phyloP scores from a whole-genome alignment of 2,888 invertebrate species.

The Kryphioiulus occultus region DNA sequence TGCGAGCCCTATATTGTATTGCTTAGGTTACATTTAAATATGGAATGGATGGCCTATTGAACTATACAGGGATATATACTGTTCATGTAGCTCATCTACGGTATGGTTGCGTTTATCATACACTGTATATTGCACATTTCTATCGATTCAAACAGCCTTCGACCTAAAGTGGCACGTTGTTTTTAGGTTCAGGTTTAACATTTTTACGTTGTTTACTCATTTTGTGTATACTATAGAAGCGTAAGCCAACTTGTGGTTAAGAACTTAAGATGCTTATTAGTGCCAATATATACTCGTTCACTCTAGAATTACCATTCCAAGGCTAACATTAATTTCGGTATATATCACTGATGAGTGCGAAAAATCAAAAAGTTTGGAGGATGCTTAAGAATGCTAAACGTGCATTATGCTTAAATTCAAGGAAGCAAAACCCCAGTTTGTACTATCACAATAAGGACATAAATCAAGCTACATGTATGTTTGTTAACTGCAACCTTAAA shows the following conservation, averaged over 20 bases:
- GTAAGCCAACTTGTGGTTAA: no score
- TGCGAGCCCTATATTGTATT: background rate
- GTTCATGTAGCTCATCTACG: background rate
- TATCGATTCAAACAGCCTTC: background rate
- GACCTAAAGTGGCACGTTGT: background rate
- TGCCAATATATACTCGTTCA: background rate
- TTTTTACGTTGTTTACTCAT: background rate
- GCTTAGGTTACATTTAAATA: conserved; percentile 3
- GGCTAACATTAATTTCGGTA: background rate
- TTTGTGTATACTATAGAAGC: background rate
- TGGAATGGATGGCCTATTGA: background rate
- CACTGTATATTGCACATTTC: background rate
- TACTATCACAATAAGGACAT: background rate
- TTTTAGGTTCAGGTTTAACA: background rate
- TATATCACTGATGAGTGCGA: background rate
- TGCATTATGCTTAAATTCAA: background rate
- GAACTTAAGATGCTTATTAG: background rate
- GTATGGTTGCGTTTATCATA: background rate
- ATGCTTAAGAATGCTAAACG: background rate
- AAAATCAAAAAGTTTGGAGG: background rate
- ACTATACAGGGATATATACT: background rate
- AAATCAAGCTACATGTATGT: background rate
- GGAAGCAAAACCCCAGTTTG: background rate
- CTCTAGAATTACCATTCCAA: background rate
- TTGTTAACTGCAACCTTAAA: background rate